Evolutionary conservation across 2,888 invertebrate genomes (phyloP).

Genomic region (Silvanus unidentatus): DNA sequence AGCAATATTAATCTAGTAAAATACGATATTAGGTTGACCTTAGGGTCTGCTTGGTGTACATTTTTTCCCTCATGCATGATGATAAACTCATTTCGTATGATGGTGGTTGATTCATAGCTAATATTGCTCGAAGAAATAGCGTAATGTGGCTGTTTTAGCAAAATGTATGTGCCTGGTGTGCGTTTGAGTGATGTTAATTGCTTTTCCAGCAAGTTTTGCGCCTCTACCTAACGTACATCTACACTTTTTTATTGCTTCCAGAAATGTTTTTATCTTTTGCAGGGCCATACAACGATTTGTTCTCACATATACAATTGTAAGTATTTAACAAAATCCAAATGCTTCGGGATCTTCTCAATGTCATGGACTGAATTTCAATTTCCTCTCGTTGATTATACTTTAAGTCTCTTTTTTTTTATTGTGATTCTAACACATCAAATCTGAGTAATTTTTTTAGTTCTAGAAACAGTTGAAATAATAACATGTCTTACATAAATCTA

Average conservation of each 20-base stretch:
- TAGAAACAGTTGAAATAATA: too few relatives aligned
- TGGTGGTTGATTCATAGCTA: slow-evolving; percentile 23
- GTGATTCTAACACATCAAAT: too few relatives aligned
- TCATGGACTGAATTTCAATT: slow-evolving; percentile 4
- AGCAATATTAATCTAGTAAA: slow-evolving; percentile 4
- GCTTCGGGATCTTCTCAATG: slow-evolving; percentile 14
- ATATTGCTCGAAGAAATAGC: slow-evolving; percentile 33
- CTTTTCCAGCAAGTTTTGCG: slow-evolving; percentile 36
- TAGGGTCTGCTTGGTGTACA: slow-evolving; percentile 1
- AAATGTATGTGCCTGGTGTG: slow-evolving; percentile 35
- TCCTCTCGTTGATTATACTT: too few relatives aligned
- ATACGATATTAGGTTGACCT: slow-evolving; percentile 6
- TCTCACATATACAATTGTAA: slow-evolving; percentile 10
- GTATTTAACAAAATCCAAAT: slow-evolving; percentile 8
- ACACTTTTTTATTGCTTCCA: slow-evolving; percentile 29
- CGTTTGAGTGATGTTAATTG: slow-evolving; percentile 41
- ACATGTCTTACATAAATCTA: too few relatives aligned
- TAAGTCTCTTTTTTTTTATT: too few relatives aligned
- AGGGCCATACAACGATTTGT: slow-evolving; percentile 22
- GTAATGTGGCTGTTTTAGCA: slow-evolving; percentile 32
- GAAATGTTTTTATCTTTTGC: slow-evolving; percentile 27
- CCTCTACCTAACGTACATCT: slow-evolving; percentile 29
- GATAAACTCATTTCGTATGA: slow-evolving; percentile 11
- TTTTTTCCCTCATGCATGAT: slow-evolving; percentile 2
- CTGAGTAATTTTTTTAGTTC: too few relatives aligned